Evolutionary conservation across 2,113 vertebrate genomes (phyloP), one percentile per base, ranked within the genome.

Genomic region (Myrmophylax atrothorax): DNA sequence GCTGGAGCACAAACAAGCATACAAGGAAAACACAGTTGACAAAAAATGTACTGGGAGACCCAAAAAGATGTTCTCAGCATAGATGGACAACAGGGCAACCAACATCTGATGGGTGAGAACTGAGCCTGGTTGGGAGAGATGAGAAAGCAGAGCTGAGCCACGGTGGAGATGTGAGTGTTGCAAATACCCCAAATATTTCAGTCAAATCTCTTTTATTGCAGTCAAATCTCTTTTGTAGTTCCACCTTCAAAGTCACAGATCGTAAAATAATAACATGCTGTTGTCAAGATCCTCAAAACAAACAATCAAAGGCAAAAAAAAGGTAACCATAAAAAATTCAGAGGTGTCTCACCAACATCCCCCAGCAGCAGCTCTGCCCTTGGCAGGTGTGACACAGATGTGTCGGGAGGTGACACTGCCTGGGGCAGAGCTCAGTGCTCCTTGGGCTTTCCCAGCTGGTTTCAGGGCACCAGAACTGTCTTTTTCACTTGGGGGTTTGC

Each of bases 1-100:
- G 93, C 94, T 96, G 93, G 87, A 94, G 79, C 88, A 96, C 79
- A 95, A 94, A 83, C 76, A 89, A 72, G 90, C 24, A 56, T 4
- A 79, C 75, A 69, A 90, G 83, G 78, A 94, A 90, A 95, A 90
- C 72, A 92, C 15, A 31, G 55, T 62, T 53, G 85, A 95, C 82
- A 89, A 91, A 96, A 95, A 96, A 63, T 25, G 62, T 58, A 84
- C 53, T 7, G 2, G 78, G 49, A 79, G 63, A 74, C 81, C 93
- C 74, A 70, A 79, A 91, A 94, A 81, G 33, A 84, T 75, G 63
- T 76, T 89, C 24, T 85, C 10, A 0, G 74, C 49, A 42, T 14
- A 52, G 92, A 64, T 28, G 86, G 96, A 90, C 76, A 70, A 75
- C 22, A 23, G 47, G 20, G 37, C 31, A 83, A 64, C 49, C 55